Conservation (phyloP, 2,113 vertebrate species). For the Cyrtonyx montezumae region DNA sequence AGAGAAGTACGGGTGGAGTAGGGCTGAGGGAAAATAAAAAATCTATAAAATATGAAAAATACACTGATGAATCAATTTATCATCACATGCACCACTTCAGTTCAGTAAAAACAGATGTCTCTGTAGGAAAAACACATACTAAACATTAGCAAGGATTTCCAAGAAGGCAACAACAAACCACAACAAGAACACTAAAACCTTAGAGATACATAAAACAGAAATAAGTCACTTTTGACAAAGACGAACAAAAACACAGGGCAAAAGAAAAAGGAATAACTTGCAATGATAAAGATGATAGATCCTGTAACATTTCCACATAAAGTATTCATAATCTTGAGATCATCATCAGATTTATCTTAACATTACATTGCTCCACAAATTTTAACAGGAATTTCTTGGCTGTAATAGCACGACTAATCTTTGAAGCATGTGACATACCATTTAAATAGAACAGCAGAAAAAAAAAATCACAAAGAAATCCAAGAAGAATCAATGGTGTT, state of each 20-base stretch:
- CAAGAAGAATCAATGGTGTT: not conserved
- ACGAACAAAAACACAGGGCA: not conserved
- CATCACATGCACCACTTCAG: not conserved
- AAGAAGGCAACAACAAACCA: not conserved
- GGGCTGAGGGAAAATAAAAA: not conserved
- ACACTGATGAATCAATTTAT: not conserved
- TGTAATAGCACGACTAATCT: not conserved
- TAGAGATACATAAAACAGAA: not conserved
- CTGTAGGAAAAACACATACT: not conserved
- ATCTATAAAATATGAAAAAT: not conserved
- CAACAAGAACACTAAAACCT: not conserved
- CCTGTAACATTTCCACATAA: not conserved
- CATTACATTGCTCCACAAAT: not conserved
- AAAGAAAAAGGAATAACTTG: not conserved
- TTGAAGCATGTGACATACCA: not conserved
- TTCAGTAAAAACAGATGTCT: not conserved
- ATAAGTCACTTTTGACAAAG: not conserved
- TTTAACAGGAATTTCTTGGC: not conserved
- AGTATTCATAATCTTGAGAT: not conserved
- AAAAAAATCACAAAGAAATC: not conserved
- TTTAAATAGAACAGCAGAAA: not conserved
- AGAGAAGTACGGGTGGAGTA: not conserved
- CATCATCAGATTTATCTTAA: not conserved
- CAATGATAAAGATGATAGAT: too few relatives aligned
- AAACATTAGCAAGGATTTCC: not conserved